A percentile compares a stretch with the other conserved stretches of the same genome.
These are phyloP conservation scores for Rhinopomastus cyanomelas DNA, from an alignment of 2,113 vertebrate species.

Conservation along the genomic window DNA sequence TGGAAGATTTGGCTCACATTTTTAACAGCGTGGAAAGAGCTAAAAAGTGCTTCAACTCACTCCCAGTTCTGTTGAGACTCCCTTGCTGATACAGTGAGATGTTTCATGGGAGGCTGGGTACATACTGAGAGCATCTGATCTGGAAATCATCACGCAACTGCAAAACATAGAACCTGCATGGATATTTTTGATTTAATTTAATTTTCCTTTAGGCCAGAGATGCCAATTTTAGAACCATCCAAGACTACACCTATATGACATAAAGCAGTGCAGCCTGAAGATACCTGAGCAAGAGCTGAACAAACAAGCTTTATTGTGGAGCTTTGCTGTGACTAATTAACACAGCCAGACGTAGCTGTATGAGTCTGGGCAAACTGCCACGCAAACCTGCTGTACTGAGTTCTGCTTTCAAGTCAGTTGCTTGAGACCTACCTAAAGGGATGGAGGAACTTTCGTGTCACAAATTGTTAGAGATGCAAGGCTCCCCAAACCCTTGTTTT, in stretches of 20 bases:
- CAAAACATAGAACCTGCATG: not conserved
- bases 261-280: not conserved
- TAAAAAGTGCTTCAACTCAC: not conserved
- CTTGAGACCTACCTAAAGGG: conserved; percentile 8
- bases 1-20: not conserved
- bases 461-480: not conserved
- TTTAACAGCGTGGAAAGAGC: not conserved
- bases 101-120: not conserved
- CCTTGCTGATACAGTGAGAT: not conserved
- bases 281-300: conserved; percentile 42
- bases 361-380: conserved; percentile 50
- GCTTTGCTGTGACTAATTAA: conserved; percentile 58
- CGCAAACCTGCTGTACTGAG: not conserved
- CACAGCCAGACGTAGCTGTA: conserved; percentile 46
- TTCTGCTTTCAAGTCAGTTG: conserved; percentile 30
- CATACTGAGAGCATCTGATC: not conserved
- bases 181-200: not conserved
- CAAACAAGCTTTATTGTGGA: conserved; percentile 42
- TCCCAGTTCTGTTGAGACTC: not conserved
- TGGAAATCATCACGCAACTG: not conserved
- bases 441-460: not conserved
- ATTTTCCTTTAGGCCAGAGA: not conserved
- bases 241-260: not conserved
- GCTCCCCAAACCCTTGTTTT: not conserved
- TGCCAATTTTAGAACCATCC: not conserved